phyloP scores from a whole-genome alignment of 2,888 invertebrate genomes.

The Alitta virens region DNA sequence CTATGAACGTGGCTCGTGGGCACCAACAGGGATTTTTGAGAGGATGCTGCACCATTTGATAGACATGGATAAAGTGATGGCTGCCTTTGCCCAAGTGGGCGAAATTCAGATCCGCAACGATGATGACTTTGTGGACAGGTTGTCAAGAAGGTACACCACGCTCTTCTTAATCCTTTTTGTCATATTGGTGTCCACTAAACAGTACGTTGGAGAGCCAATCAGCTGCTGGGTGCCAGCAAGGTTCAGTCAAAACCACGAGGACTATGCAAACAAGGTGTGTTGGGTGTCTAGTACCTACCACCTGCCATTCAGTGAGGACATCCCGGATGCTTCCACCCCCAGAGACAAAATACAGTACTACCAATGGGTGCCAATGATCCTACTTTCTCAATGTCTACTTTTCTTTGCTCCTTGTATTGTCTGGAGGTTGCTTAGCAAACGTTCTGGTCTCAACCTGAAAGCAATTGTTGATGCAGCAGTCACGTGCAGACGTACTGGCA shows the following conservation, averaged over 20 bases:
- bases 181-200: slow-evolving; percentile 85
- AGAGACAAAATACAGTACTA: slow-evolving; percentile 48
- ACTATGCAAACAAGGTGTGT: slow-evolving; percentile 33
- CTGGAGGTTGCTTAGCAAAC: slow-evolving; percentile 58
- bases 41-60: slow-evolving; percentile 2
- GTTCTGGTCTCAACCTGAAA: slow-evolving; percentile 58
- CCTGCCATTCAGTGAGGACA: slow-evolving; percentile 20
- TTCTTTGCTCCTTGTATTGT: slow-evolving; percentile 59
- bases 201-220: slow-evolving; percentile 96
- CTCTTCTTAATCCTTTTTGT: slow-evolving; percentile 86
- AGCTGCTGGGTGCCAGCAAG: slow-evolving; percentile 67
- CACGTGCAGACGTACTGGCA: slow-evolving; percentile 43
- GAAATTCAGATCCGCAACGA: slow-evolving; percentile 44
- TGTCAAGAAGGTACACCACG: slow-evolving; percentile 59
- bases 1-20: too few relatives aligned
- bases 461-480: slow-evolving; percentile 44
- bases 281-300: slow-evolving; percentile 37
- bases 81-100: slow-evolving; percentile 2
- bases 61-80: neutral
- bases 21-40: neutral
- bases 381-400: slow-evolving; percentile 53
- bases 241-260: slow-evolving; percentile 32
- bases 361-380: slow-evolving; percentile 56
- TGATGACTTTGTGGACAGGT: slow-evolving; percentile 56
- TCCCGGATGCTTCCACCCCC: neutral